Conservation (phyloP, 1,140 invertebrate species). For the Microplitis mediator region DNA sequence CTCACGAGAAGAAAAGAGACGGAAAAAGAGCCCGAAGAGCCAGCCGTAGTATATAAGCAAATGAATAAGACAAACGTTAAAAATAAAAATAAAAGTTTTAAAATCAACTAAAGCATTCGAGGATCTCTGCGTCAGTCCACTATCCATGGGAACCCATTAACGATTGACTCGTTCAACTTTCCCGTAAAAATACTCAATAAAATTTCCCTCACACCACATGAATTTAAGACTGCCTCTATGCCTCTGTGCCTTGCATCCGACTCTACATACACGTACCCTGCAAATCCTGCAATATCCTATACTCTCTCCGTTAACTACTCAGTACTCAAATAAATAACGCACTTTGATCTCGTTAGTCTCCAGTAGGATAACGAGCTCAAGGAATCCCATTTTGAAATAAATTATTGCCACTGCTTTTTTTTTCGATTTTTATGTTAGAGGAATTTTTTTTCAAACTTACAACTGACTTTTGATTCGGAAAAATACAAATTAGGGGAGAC, state of each 20-base stretch:
- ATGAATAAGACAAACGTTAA: neutral
- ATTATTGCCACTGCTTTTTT: too few relatives aligned
- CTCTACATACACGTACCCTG: neutral
- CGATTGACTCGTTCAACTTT: constrained; percentile 7
- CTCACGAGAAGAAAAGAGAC: too few relatives aligned
- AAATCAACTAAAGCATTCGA: neutral
- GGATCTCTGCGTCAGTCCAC: neutral
- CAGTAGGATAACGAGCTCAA: neutral
- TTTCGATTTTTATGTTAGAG: too few relatives aligned
- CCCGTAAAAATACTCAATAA: too few relatives aligned
- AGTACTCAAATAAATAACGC: neutral
- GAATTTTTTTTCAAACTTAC: too few relatives aligned
- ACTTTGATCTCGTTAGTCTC: neutral
- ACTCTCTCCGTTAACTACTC: neutral
- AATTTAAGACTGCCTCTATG: too few relatives aligned
- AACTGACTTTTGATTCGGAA: too few relatives aligned
- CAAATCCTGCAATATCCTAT: too few relatives aligned
- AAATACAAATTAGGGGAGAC: too few relatives aligned
- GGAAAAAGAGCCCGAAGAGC: neutral
- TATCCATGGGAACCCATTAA: constrained; percentile 16
- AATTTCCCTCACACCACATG: too few relatives aligned
- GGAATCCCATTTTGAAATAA: too few relatives aligned
- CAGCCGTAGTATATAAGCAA: neutral
- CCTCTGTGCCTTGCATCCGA: too few relatives aligned
- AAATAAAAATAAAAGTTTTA: neutral